Base-by-base conservation (phyloP, 1,140 invertebrate species). In the Platyura marginata region DNA sequence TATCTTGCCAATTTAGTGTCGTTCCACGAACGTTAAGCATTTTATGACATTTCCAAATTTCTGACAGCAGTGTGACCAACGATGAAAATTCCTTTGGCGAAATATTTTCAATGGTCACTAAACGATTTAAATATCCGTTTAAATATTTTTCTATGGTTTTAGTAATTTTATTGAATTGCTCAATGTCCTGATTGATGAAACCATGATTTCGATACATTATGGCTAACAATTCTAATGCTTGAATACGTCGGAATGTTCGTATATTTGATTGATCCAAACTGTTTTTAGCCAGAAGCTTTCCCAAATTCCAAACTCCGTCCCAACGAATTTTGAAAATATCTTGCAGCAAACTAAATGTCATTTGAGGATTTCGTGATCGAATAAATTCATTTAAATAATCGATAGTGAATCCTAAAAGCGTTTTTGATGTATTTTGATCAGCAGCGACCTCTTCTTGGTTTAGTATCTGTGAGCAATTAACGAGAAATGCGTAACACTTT, bases 211-310 rank as follows among this genome's bases (percentile, higher is more conserved):
- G 56, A 47, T 70, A 75, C 42, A 74, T 70, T 23, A 57, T 48
- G 23, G 49, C 52, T 23, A 74, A 48, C 36, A 75, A 55, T 46
- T 74, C 69, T 1, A 72, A 42, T 2, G 67, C 69, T 53, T 74
- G 70, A 40, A 55, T 60, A 47, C 66, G 59, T 29, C 69, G 55
- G 44, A 68, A 75, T 3, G 65, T 62, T 44, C 69, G 59, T 3
- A 72, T 58, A 22, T 40, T 21, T 5, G 36, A 10, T 38, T 10
- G 46, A 15, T 64, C 59, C 40, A 75, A 71, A 21, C 47, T 44
- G 3, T 44, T 22, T 18, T 42, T 13, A 1, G 47, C 36, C 11
- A 51, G 18, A 11, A 32, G 11, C 9, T 22, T 39, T 5, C 43
- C 47, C 15, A 51, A 20, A 18, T 41, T 23, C 39, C 44, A 51